A percentile compares a stretch with the other conserved stretches of the same genome.
Evolutionary conservation across 2,797 vertebrate species (phyloP).

Genomic region (Fratercula arctica): DNA sequence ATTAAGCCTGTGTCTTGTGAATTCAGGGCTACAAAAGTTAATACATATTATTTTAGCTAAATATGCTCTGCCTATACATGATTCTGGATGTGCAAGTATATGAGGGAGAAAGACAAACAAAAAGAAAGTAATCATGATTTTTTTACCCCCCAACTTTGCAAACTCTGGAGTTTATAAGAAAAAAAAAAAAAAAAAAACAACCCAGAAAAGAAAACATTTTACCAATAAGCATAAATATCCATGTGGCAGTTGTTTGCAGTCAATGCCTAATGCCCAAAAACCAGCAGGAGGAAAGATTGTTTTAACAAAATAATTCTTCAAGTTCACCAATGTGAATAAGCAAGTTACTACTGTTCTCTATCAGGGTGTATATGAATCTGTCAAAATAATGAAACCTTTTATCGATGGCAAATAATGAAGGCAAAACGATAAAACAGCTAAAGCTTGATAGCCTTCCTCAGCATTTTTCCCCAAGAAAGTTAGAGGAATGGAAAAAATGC

Average conservation of each 20-base stretch:
- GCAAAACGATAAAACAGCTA: not conserved
- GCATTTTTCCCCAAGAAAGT: not conserved
- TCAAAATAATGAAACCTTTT: slow-evolving; percentile 33
- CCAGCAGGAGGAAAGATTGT: not conserved
- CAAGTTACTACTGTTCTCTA: not conserved
- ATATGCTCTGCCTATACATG: not conserved
- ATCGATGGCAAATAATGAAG: slow-evolving; percentile 1
- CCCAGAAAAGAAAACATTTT: not conserved
- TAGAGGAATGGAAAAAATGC: not conserved
- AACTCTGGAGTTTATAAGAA: not conserved
- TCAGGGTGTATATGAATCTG: not conserved
- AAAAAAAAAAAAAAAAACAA: not conserved
- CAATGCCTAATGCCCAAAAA: not conserved
- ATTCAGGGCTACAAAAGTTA: not conserved
- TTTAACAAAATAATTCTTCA: slow-evolving; percentile 47
- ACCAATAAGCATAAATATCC: not conserved
- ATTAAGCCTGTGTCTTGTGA: not conserved
- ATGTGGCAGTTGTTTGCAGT: not conserved
- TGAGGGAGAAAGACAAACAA: not conserved
- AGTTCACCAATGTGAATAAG: slow-evolving; percentile 14
- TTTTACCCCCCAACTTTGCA: not conserved
- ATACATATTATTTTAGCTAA: not conserved
- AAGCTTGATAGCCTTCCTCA: not conserved
- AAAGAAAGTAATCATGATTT: not conserved
- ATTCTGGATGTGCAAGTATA: not conserved